Evolutionary conservation across 2,113 vertebrate species (phyloP), one percentile per base, ranked within the genome.

Genomic region (Symphodus melops): DNA sequence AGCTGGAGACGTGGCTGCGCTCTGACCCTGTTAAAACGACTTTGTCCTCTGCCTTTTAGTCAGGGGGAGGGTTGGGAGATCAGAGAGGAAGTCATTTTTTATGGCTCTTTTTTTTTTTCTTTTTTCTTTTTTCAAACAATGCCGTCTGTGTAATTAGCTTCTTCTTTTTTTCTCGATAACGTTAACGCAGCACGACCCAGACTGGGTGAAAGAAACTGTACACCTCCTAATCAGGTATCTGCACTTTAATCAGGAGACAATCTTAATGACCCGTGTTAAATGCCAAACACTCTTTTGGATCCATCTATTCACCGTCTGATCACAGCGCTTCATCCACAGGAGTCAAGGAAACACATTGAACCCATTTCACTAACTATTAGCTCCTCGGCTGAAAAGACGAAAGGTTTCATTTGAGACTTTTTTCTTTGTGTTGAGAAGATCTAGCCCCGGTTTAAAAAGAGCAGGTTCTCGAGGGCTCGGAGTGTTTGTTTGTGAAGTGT

Each of bases 241-340:
- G 75, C 64, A 36, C 68, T 68, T 54, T 69, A 80, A 89, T 89
- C 83, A 78, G 56, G 55, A 85, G 53, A 64, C 65, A 39, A 69
- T 86, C 77, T 85, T 83, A 85, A 87, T 72, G 79, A 67, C 68
- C 83, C 79, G 64, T 75, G 81, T 21, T 74, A 79, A 79, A 87
- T 83, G 71, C 76, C 84, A 72, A 79, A 72, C 42, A 53, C 51
- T 74, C 44, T n/a, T 63, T 59, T 33, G 48, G 44, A 44, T 33
- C 17, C 46, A 48, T 48, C 7, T 17, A 8, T 48, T 48, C 17
- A 8, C 16, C 53, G 69, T 68, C 75, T 73, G 56, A 84, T 79
- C 75, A 53, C 73, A 62, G 25, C 2, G 36, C 28, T 42, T 63
- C 39, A 21, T 41, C 46, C 10, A 44, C 56, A 77, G 23, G 82